Evolutionary conservation across 2,888 invertebrate species (phyloP).

Genomic region (Imbricaverruca yamaguchii): DNA sequence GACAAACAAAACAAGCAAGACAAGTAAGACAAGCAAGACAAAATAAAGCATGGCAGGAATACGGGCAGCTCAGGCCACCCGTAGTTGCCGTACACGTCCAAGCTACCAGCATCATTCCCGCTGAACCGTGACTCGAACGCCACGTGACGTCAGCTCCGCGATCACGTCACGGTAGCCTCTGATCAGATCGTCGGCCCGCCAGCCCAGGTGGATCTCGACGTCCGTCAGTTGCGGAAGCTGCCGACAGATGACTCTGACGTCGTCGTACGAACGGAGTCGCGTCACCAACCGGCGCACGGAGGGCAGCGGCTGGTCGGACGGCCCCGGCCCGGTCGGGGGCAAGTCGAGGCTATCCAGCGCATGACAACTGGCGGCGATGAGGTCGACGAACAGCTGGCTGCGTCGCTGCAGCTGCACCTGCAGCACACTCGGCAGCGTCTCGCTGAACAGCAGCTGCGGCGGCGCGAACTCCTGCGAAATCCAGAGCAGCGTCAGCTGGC

Average conservation of each 20-base stretch:
- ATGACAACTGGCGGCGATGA: neutral
- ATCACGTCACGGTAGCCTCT: neutral
- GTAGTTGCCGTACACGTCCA: too few species aligned
- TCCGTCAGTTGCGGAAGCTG: neutral
- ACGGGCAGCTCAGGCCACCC: too few species aligned
- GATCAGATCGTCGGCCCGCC: neutral
- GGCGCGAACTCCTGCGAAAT: neutral
- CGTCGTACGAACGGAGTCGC: neutral
- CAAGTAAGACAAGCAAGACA: too few species aligned
- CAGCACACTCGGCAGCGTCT: neutral
- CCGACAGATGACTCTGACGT: neutral
- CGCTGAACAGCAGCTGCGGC: neutral
- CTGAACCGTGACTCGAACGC: neutral
- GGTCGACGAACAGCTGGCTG: neutral
- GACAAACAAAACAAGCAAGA: too few species aligned
- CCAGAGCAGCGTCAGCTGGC: neutral
- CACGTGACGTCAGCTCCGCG: neutral
- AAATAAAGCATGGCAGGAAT: too few species aligned
- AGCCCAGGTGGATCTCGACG: conserved; percentile 9
- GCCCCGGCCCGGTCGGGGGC: neutral
- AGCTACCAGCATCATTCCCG: neutral
- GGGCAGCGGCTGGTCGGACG: neutral
- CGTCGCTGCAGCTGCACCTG: neutral
- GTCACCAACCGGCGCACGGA: neutral
- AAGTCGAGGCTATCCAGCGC: neutral